Evolutionary conservation across 2,888 invertebrate species (phyloP).

Genomic region (Athalia circularis): DNA sequence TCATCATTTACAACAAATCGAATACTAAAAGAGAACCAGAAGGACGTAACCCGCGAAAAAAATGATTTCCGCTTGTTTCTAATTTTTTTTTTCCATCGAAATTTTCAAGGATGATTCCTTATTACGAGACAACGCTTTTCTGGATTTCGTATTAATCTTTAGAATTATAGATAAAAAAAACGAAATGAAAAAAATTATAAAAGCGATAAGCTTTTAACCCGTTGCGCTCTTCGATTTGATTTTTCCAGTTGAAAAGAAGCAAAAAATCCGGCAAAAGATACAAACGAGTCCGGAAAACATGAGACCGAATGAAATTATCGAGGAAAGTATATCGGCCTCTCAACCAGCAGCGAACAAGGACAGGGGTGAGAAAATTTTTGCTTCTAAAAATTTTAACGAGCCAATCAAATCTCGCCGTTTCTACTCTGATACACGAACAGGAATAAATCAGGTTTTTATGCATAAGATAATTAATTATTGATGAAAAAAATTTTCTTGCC

Average conservation of each 20-base stretch:
- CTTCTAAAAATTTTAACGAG: conserved; percentile 36
- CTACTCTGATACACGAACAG: background rate
- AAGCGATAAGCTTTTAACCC: background rate
- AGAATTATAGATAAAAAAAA: background rate
- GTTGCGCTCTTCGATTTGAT: conserved; percentile 18
- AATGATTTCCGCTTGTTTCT: too few relatives aligned
- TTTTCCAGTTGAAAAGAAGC: conserved; percentile 63
- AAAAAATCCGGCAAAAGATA: conserved; percentile 61
- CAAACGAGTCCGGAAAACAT: conserved; percentile 61
- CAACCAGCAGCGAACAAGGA: conserved; percentile 62
- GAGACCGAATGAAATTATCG: conserved; percentile 62
- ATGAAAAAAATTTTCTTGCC: background rate
- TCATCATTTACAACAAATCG: conserved; percentile 40
- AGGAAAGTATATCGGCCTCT: conserved; percentile 65
- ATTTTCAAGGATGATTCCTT: too few relatives aligned
- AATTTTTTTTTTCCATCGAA: too few relatives aligned
- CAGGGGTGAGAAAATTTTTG: conserved; percentile 57
- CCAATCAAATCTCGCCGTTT: background rate
- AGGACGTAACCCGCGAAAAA: background rate
- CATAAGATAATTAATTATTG: background rate
- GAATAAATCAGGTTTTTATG: background rate
- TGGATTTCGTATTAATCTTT: background rate
- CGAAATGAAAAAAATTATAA: background rate
- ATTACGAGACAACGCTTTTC: background rate
- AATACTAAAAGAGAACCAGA: conserved; percentile 55